These are phyloP conservation scores for Cryptus armator DNA, from an alignment of 2,888 invertebrate genomes.

Conservation along the genomic window DNA sequence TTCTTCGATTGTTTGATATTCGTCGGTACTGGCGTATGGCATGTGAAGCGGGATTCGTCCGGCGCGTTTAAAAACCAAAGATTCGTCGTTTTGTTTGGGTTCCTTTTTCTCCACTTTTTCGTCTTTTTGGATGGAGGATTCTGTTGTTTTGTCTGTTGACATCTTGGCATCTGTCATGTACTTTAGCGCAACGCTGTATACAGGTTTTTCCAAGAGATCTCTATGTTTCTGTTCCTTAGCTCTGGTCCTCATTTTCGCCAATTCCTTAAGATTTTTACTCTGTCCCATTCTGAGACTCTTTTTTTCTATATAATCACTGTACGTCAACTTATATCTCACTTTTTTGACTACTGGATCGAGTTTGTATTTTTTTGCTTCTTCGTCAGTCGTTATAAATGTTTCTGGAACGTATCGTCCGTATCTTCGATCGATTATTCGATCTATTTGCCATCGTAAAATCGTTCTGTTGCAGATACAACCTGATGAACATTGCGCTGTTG, in stretches of 20 bases:
- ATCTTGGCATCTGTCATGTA: slow-evolving; percentile 80
- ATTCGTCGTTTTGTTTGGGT: background rate
- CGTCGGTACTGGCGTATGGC: slow-evolving; percentile 78
- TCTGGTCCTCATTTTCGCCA: slow-evolving; percentile 68
- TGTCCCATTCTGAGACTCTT: slow-evolving; percentile 75
- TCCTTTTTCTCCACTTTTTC: background rate
- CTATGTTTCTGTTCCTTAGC: slow-evolving; percentile 73
- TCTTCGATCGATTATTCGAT: background rate
- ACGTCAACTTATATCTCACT: slow-evolving; percentile 82
- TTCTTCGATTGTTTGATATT: slow-evolving; percentile 64
- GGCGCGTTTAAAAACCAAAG: background rate
- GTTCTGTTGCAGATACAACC: slow-evolving; percentile 15
- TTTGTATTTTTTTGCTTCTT: slow-evolving; percentile 54
- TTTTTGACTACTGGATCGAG: slow-evolving; percentile 74
- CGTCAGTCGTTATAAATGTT: slow-evolving; percentile 42
- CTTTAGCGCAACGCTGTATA: slow-evolving; percentile 87
- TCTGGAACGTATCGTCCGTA: slow-evolving; percentile 27
- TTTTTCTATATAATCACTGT: slow-evolving; percentile 83
- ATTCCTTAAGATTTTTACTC: slow-evolving; percentile 67
- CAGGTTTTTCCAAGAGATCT: slow-evolving; percentile 80
- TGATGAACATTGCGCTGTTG: slow-evolving; percentile 11
- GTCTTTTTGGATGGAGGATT: background rate
- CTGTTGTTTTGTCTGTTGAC: background rate
- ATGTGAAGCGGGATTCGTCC: slow-evolving; percentile 74
- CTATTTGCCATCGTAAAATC: background rate